Evolutionary conservation across 2,888 invertebrate species (phyloP).

Genomic region (Agrotis clavis): DNA sequence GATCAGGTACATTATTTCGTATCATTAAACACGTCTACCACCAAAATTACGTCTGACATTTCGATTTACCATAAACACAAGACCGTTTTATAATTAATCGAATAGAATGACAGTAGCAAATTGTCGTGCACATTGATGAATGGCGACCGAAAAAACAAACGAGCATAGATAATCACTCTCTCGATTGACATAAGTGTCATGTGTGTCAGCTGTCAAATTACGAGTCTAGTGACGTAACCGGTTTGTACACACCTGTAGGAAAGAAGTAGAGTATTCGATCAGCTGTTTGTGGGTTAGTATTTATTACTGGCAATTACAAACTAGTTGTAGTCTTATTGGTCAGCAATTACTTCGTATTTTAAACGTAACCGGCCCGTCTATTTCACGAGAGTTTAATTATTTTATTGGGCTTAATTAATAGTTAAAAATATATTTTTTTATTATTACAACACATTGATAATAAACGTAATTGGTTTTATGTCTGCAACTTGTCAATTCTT

Average conservation of each 20-base stretch:
- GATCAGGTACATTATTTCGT: constrained; percentile 80
- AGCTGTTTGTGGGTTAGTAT: constrained; percentile 69
- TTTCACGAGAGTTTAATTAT: constrained; percentile 50
- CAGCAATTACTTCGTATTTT: constrained; percentile 57
- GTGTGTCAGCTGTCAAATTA: constrained; percentile 81
- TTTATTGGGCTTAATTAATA: constrained; percentile 56
- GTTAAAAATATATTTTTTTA: constrained; percentile 34
- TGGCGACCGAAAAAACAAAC: constrained; percentile 47
- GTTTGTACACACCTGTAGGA: constrained; percentile 75
- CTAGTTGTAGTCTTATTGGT: constrained; percentile 56
- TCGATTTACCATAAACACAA: constrained; percentile 42
- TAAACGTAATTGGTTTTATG: constrained; percentile 17
- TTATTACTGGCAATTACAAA: constrained; percentile 63
- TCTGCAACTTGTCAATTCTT: constrained; percentile 14
- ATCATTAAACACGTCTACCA: constrained; percentile 1
- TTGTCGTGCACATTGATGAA: constrained; percentile 46
- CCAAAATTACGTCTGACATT: constrained; percentile 36
- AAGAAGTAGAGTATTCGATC: constrained; percentile 68
- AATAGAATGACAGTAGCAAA: constrained; percentile 47
- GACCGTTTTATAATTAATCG: constrained; percentile 51
- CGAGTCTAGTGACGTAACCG: constrained; percentile 70
- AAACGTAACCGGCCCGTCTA: constrained; percentile 45
- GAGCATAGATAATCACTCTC: constrained; percentile 48
- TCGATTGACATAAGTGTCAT: constrained; percentile 69
- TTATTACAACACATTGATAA: constrained; percentile 29